These are phyloP conservation scores for Pelobates fuscus DNA, from an alignment of 2,113 vertebrate genomes.

Conservation along the genomic window DNA sequence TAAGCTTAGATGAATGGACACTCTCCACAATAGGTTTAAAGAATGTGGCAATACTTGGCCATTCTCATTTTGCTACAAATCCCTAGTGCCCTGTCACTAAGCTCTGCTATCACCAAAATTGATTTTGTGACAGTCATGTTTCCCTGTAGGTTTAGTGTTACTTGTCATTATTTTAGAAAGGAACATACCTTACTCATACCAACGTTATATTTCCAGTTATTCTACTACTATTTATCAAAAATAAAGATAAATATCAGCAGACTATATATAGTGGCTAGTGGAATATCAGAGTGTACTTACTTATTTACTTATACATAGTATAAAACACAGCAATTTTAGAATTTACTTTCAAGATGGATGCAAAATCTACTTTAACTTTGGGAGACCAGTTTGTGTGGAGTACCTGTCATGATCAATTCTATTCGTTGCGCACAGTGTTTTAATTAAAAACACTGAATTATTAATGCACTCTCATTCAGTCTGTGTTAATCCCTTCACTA, in stretches of 20 bases:
- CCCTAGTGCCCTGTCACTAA: neutral
- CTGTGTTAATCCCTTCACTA: too few relatives aligned
- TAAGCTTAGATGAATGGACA: neutral
- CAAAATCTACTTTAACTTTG: too few relatives aligned
- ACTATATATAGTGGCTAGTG: neutral
- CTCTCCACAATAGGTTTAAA: neutral
- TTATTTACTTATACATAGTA: too few relatives aligned
- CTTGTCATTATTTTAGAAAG: conserved; percentile 7
- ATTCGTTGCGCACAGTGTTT: too few relatives aligned
- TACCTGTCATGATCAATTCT: too few relatives aligned
- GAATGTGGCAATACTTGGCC: neutral
- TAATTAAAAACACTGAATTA: too few relatives aligned
- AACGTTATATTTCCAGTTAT: neutral
- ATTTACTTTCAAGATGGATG: too few relatives aligned
- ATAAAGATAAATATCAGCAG: neutral
- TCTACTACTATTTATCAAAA: too few relatives aligned
- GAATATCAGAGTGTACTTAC: too few relatives aligned
- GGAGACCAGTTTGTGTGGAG: too few relatives aligned
- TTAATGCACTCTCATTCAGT: too few relatives aligned
- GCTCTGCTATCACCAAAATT: neutral
- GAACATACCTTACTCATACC: neutral
- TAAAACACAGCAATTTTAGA: too few relatives aligned
- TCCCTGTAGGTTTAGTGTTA: neutral
- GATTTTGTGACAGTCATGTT: neutral
- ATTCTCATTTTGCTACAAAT: neutral